phyloP scores from a whole-genome alignment of 2,888 invertebrate species.

The Troilus luridus region DNA sequence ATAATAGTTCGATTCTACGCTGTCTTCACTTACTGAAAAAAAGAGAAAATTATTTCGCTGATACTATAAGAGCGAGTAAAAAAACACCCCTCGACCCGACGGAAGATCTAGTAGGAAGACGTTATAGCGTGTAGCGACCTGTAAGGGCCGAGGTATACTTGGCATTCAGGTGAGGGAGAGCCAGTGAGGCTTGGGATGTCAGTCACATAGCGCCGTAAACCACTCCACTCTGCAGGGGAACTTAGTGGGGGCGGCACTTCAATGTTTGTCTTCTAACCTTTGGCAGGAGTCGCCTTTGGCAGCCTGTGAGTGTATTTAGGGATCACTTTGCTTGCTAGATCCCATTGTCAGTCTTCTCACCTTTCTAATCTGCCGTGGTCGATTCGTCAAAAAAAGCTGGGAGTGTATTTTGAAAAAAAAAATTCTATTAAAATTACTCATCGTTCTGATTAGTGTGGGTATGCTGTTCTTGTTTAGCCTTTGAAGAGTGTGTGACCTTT shows the following conservation, averaged over 20 bases:
- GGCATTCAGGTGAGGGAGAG: neutral
- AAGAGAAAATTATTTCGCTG: neutral
- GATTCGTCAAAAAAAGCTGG: neutral
- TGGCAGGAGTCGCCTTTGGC: neutral
- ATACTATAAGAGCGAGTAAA: neutral
- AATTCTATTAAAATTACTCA: neutral
- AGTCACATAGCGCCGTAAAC: slow-evolving; percentile 27
- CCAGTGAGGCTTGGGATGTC: neutral
- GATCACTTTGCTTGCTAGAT: neutral
- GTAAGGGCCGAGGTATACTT: neutral
- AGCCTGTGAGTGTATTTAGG: neutral
- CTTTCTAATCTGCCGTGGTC: neutral
- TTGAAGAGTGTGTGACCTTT: neutral
- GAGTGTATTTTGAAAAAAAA: neutral
- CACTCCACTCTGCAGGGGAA: neutral
- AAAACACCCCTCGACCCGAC: neutral
- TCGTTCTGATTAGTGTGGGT: neutral
- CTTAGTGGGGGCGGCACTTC: neutral
- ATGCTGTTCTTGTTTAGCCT: neutral
- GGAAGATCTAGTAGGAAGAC: neutral
- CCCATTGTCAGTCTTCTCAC: neutral
- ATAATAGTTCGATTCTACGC: neutral
- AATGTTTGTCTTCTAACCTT: neutral
- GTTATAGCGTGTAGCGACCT: neutral
- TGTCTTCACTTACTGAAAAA: neutral